Evolutionary conservation across 2,797 vertebrate species (phyloP), one percentile per base, ranked within the genome.

Genomic region (Glyptemys insculpta): DNA sequence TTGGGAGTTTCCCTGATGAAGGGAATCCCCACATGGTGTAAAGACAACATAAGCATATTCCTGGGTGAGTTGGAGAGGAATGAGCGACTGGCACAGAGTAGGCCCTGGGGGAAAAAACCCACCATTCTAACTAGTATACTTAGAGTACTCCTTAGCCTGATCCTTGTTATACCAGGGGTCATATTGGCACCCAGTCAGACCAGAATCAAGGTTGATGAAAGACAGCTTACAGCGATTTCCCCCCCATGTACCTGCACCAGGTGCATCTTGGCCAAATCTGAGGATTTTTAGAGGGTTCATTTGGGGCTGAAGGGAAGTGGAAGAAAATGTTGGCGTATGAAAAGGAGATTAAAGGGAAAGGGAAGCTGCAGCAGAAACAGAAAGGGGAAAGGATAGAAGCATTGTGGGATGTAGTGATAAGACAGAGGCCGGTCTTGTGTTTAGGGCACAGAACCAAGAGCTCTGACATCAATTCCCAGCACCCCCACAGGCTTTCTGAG

Each of bases 161-260:
- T 94, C 94, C 95, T 93, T 96, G 96, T 97, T 96, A 96, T 97
- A 94, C 96, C 97, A 96, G 95, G 95, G 92, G 96, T 96, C 95
- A 96, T 95, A 96, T 96, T 97, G 97, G 96, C 96, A 97, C 94
- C 87, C 96, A 92, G 95, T 97, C 96, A 97, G 95, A 94, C 92
- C 91, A 94, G 95, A 96, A 97, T 96, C 94, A 94, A 96, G 87
- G 92, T 92, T 96, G 96, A 96, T 93, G 95, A 97, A 97, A 97
- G 96, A 96, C 94, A 91, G 96, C 95, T 96, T 94, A 94, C 21
- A 95, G 96, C 91, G 91, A 97, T 96, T 68, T 96, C 41, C 95
- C 94, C 94, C 94, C 94, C 91, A 81, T 87, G 8, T 62, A 87
- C 94, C 94, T 96, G 87, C 94, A 96, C 87, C 94, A 96, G 97